Evolutionary conservation across 2,113 vertebrate species (phyloP).

Genomic region (Carassius gibelio): DNA sequence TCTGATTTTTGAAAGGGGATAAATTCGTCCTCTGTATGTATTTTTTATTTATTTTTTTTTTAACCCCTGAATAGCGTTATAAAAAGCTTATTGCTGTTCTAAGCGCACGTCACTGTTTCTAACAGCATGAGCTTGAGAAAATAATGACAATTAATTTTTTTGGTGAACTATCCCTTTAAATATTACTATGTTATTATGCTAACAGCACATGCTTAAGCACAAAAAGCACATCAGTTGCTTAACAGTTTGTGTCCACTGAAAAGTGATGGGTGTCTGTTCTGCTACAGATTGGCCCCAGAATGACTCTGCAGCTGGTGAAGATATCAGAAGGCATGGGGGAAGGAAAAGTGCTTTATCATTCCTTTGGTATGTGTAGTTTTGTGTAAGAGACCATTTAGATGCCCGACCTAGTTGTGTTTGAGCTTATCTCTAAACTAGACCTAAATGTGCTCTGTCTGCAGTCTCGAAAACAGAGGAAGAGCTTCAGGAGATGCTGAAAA

Average conservation of each 20-base stretch:
- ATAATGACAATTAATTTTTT: neutral
- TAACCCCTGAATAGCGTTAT: no score
- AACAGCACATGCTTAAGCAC: no score
- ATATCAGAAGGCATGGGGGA: slow-evolving; percentile 86
- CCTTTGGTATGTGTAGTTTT: slow-evolving; percentile 74
- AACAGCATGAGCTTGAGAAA: neutral
- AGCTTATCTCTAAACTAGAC: neutral
- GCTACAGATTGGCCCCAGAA: slow-evolving; percentile 86
- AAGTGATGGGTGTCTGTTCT: neutral
- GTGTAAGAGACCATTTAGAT: neutral
- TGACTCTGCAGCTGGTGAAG: slow-evolving; percentile 86
- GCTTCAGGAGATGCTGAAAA: slow-evolving; percentile 77
- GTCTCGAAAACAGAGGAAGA: slow-evolving; percentile 84
- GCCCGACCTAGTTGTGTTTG: neutral
- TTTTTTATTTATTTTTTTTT: no score
- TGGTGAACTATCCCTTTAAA: neutral
- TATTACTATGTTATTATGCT: no score
- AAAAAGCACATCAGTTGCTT: no score
- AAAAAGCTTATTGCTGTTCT: no score
- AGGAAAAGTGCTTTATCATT: slow-evolving; percentile 86
- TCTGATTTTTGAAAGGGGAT: no score
- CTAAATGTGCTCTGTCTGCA: slow-evolving; percentile 54
- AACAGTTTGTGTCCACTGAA: neutral
- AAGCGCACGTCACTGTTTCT: no score
- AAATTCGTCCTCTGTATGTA: no score